Conservation (phyloP, 2,113 vertebrate species). For the Myotis yumanensis region DNA sequence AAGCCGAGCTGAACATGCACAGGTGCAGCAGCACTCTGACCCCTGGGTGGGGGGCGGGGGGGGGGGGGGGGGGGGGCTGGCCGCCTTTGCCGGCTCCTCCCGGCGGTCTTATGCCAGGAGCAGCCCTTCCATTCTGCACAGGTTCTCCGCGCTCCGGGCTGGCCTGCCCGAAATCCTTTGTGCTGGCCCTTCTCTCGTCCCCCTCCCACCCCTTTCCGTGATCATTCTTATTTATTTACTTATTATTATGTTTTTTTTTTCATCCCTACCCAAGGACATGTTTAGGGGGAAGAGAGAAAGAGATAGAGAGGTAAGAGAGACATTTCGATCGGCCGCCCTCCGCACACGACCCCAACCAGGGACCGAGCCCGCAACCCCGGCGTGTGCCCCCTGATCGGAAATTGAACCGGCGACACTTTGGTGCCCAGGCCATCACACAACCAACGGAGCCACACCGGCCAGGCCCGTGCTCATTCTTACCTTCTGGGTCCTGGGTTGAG, state of each 20-base stretch:
- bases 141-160: background rate
- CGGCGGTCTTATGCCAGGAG: rapidly evolving
- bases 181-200: background rate
- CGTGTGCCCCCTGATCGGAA: background rate
- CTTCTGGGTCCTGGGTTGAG: background rate
- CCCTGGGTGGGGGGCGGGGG: background rate
- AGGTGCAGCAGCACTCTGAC: rapidly evolving
- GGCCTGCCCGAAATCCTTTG: background rate
- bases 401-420: background rate
- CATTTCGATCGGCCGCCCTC: background rate
- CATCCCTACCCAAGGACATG: background rate
- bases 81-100: background rate
- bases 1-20: too few relatives aligned
- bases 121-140: background rate
- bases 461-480: background rate
- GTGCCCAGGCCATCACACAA: background rate
- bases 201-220: background rate
- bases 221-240: background rate
- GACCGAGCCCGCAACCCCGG: background rate
- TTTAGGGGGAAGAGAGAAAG: background rate
- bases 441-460: background rate
- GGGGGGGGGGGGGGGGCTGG: rapidly evolving
- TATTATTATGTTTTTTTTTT: background rate
- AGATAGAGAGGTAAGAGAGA: background rate
- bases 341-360: background rate